A percentile compares a stretch with the other conserved stretches of the same genome.
Evolutionary conservation across 2,888 invertebrate genomes (phyloP).

Genomic region (Calliphora vomitoria): DNA sequence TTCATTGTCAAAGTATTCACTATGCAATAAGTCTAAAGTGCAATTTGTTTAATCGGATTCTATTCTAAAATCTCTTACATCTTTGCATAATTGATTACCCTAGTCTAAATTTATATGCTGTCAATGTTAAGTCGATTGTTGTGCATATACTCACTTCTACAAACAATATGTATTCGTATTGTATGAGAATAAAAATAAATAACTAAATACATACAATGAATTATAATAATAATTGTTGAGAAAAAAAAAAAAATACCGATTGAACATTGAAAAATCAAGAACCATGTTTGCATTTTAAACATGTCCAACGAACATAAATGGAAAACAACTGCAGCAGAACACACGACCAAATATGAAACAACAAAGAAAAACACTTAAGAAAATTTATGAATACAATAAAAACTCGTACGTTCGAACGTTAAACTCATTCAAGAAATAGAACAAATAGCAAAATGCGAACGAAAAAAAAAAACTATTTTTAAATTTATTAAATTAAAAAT

Average conservation of each 20-base stretch:
- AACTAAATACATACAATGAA: slow-evolving; percentile 25
- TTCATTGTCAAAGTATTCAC: not conserved
- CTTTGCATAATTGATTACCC: slow-evolving; percentile 54
- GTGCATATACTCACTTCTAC: not conserved
- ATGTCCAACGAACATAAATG: slow-evolving; percentile 55
- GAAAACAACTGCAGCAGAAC: slow-evolving; percentile 32
- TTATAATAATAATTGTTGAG: slow-evolving; percentile 47
- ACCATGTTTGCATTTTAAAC: slow-evolving; percentile 55
- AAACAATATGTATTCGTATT: slow-evolving; percentile 1
- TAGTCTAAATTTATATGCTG: slow-evolving; percentile 67
- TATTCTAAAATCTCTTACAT: slow-evolving; percentile 32
- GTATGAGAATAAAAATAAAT: slow-evolving; percentile 34
- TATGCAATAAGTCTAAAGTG: slow-evolving; percentile 30
- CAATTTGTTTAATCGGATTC: slow-evolving; percentile 59
- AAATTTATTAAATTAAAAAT: slow-evolving; percentile 49
- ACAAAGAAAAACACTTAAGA: slow-evolving; percentile 61
- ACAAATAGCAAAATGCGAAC: not conserved
- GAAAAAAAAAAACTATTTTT: slow-evolving; percentile 1
- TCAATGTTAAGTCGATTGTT: slow-evolving; percentile 63
- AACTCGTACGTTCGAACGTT: slow-evolving; percentile 18
- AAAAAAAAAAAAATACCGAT: slow-evolving; percentile 34
- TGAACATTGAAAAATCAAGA: slow-evolving; percentile 58
- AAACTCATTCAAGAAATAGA: slow-evolving; percentile 24
- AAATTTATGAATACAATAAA: slow-evolving; percentile 58
- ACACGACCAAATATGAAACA: slow-evolving; percentile 50